Percentiles rank a stretch among this genome's conserved stretches.
Conservation (phyloP, 2,888 invertebrate genomes). For the Syrista parreyssii region DNA sequence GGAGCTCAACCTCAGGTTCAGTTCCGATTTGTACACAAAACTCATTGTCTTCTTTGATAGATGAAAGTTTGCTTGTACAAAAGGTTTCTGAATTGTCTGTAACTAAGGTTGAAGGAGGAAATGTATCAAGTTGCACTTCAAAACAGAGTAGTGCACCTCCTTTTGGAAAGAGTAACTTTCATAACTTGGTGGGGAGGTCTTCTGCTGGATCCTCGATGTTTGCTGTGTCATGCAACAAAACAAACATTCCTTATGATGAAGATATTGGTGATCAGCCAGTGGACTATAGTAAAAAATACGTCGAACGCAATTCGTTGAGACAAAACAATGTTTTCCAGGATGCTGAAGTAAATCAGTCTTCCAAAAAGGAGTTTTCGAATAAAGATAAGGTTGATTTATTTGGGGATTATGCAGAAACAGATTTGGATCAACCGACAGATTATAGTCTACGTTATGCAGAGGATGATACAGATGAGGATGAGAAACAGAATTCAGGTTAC, state of each 20-base stretch:
- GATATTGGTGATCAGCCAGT: constrained; percentile 69
- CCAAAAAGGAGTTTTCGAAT: constrained; percentile 49
- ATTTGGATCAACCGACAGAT: constrained; percentile 92
- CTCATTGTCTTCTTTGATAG: not conserved
- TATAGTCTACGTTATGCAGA: constrained; percentile 91
- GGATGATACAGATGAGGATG: constrained; percentile 76
- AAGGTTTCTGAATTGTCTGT: not conserved
- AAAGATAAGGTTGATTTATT: constrained; percentile 54
- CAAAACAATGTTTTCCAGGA: constrained; percentile 19
- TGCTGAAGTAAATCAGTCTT: constrained; percentile 24
- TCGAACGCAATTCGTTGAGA: constrained; percentile 46
- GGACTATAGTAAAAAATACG: constrained; percentile 71
- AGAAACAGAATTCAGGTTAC: constrained; percentile 53
- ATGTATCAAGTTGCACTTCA: not conserved
- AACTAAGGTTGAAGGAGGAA: not conserved
- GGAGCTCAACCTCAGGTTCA: too few relatives aligned
- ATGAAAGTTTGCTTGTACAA: not conserved
- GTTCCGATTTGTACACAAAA: not conserved
- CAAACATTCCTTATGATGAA: constrained; percentile 42
- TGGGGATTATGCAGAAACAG: constrained; percentile 87
- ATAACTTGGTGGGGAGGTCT: too few relatives aligned
- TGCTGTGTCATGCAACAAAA: not conserved
- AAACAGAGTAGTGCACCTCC: not conserved
- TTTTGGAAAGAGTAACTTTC: too few relatives aligned
- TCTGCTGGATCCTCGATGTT: not conserved